Conservation (phyloP, 2,888 invertebrate species). For the Cancer borealis region DNA sequence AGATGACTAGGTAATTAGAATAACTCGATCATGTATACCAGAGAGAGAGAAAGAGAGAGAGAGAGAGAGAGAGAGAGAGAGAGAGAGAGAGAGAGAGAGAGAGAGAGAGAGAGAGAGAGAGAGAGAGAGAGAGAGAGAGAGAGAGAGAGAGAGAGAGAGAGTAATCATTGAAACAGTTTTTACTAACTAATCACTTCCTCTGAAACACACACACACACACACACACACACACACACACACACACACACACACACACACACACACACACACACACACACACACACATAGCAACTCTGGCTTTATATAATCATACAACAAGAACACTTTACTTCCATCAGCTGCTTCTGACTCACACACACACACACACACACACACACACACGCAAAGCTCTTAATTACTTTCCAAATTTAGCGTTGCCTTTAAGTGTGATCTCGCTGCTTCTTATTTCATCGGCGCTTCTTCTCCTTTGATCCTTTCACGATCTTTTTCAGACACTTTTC, state of each 20-base stretch:
- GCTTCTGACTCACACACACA: not conserved
- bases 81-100: not conserved
- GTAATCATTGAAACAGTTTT: not conserved
- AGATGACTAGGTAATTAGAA: no score
- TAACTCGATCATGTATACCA: not conserved
- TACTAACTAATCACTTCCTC: not conserved
- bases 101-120: constrained; percentile 1
- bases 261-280: not conserved
- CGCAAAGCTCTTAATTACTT: no score
- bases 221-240: not conserved
- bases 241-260: not conserved
- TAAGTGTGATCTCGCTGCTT: no score
- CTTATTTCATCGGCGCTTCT: no score
- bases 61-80: not conserved
- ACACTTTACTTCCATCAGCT: no score
- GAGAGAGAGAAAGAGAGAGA: not conserved
- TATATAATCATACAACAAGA: not conserved
- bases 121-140: constrained; percentile 3
- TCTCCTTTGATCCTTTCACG: no score
- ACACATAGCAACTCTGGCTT: not conserved
- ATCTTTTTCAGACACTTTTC: no score
- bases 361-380: no score
- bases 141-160: not conserved
- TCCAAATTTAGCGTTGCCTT: no score
- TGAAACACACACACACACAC: not conserved